Percentiles rank a stretch among this genome's conserved stretches.
These are phyloP conservation scores for Anoncus sp. DNA, from an alignment of 2,888 invertebrate genomes.

Conservation along the genomic window DNA sequence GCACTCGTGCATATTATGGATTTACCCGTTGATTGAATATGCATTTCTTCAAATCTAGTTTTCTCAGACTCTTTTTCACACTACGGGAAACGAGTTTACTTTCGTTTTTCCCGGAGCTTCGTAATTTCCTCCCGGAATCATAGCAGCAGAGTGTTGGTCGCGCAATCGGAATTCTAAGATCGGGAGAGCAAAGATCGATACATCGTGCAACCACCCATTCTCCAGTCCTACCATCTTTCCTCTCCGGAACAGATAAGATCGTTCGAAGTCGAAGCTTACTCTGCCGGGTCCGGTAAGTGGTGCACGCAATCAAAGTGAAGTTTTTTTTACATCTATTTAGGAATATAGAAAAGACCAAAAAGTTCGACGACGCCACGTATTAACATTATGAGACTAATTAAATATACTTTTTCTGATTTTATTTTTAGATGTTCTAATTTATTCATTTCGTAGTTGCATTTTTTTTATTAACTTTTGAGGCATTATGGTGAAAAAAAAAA, in stretches of 20 bases:
- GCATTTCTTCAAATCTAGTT: not conserved
- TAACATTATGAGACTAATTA: no score
- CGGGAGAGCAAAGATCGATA: not conserved
- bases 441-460: no score
- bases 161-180: no score
- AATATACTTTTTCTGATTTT: no score
- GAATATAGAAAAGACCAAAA: no score
- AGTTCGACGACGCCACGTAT: no score
- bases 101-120: not conserved
- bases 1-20: not conserved
- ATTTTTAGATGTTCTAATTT: no score
- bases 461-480: no score
- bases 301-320: constrained; percentile 6
- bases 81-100: not conserved
- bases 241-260: not conserved
- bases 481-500: no score
- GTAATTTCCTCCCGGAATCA: constrained; percentile 2
- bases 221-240: not conserved
- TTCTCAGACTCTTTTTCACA: not conserved
- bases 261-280: not conserved
- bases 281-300: constrained; percentile 2
- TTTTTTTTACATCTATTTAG: no score
- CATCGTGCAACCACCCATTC: not conserved
- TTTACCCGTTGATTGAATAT: not conserved
- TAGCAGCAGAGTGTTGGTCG: not conserved